Conservation (phyloP, 2,797 vertebrate genomes). For the Steatocranus sp. region DNA sequence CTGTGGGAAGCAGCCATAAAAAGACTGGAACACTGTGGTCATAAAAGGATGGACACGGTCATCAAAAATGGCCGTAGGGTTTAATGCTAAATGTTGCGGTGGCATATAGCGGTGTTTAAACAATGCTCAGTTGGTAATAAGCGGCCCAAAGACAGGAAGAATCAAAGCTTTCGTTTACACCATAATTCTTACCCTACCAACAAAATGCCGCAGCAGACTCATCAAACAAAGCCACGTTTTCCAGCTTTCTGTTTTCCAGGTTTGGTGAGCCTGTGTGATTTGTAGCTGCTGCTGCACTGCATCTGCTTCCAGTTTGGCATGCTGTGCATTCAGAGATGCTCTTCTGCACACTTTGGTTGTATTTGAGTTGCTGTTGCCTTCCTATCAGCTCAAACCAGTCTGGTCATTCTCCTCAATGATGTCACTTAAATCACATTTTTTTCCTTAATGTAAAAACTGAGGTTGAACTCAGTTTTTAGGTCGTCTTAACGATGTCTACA, state of each 20-base stretch:
- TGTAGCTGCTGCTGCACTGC: not conserved
- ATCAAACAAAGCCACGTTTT: not conserved
- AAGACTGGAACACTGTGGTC: not conserved
- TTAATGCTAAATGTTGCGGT: not conserved
- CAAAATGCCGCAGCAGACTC: not conserved
- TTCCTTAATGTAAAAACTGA: not conserved
- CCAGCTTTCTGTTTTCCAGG: not conserved
- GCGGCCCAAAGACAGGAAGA: not conserved
- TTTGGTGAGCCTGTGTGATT: not conserved
- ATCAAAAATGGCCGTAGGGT: not conserved
- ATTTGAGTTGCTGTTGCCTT: not conserved
- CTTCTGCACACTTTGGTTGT: not conserved
- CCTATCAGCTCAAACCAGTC: not conserved
- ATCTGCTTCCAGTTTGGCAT: not conserved
- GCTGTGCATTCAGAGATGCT: not conserved
- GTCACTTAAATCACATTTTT: not conserved
- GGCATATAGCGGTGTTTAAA: not conserved
- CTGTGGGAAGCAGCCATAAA: not conserved
- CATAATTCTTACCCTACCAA: not conserved
- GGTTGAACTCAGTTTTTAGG: not conserved
- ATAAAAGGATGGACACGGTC: not conserved
- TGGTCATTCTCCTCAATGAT: not conserved
- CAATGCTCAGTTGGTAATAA: not conserved
- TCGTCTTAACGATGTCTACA: rapidly evolving
- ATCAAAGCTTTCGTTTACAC: not conserved